A percentile compares a stretch with the other conserved stretches of the same genome.
Evolutionary conservation across 2,797 vertebrate species (phyloP).

Genomic region (Microctenopoma lineatum): DNA sequence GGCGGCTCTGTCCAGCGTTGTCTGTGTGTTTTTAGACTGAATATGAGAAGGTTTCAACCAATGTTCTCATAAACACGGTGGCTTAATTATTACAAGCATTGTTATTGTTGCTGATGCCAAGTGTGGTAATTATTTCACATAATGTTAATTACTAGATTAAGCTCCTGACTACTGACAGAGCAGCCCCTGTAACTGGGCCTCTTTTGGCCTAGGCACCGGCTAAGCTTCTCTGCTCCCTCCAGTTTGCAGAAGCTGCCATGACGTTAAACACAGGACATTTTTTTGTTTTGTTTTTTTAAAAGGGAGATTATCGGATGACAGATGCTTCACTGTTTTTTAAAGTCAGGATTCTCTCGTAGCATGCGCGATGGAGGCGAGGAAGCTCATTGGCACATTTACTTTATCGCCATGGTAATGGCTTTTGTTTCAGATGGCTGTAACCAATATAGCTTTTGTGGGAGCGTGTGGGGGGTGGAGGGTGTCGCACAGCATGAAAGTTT

Average conservation of each 20-base stretch:
- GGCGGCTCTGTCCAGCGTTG: too few relatives aligned
- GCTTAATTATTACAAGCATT: not conserved
- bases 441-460: conserved; percentile 35
- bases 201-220: conserved; percentile 41
- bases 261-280: conserved; percentile 7
- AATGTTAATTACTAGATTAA: conserved; percentile 20
- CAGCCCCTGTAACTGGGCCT: conserved; percentile 53
- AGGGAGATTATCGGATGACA: conserved; percentile 37
- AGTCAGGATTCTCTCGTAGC: conserved; percentile 19
- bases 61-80: not conserved
- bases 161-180: conserved; percentile 6
- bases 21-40: not conserved
- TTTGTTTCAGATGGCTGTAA: conserved; percentile 47
- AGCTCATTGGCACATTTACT: conserved; percentile 31
- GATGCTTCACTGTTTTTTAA: conserved; percentile 19
- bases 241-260: conserved; percentile 33
- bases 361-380: conserved; percentile 9
- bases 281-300: not conserved
- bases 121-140: conserved; percentile 24
- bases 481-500: conserved; percentile 19
- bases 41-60: not conserved
- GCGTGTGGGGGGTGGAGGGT: conserved; percentile 23
- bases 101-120: conserved; percentile 10
- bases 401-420: conserved; percentile 51
- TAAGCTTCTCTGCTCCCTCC: conserved; percentile 34